Evolutionary conservation across 2,888 invertebrate genomes (phyloP).

Genomic region (Ennomos fuscantarius): DNA sequence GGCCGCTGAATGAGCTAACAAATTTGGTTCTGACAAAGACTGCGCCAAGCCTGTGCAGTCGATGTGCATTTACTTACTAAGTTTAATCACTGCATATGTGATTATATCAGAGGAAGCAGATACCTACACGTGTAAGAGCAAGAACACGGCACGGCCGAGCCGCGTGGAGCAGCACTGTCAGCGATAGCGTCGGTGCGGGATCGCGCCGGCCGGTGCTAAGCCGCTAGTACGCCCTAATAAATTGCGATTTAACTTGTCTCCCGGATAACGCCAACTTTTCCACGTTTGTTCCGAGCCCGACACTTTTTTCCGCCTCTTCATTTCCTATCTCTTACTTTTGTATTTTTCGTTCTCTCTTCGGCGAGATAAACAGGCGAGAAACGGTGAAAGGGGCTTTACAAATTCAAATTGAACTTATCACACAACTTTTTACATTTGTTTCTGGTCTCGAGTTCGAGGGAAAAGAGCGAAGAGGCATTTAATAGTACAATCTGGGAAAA

Average conservation of each 20-base stretch:
- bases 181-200: slow-evolving; percentile 40
- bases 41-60: too few species aligned
- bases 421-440: slow-evolving; percentile 86
- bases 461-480: slow-evolving; percentile 84
- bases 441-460: slow-evolving; percentile 83
- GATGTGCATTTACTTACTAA: too few species aligned
- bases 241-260: slow-evolving; percentile 85
- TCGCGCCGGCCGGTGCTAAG: slow-evolving; percentile 63
- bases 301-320: slow-evolving; percentile 85
- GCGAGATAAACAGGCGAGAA: slow-evolving; percentile 85
- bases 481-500: slow-evolving; percentile 84
- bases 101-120: too few species aligned
- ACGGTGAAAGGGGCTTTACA: slow-evolving; percentile 85
- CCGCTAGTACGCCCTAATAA: slow-evolving; percentile 82
- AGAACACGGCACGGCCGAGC: background rate
- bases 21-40: background rate
- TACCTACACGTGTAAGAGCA: slow-evolving; percentile 5
- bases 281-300: slow-evolving; percentile 83
- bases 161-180: slow-evolving; percentile 14
- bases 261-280: slow-evolving; percentile 84
- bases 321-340: slow-evolving; percentile 86
- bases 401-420: slow-evolving; percentile 86
- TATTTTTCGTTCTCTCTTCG: slow-evolving; percentile 82
- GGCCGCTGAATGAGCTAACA: too few species aligned
- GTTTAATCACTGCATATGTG: too few species aligned